Conservation (phyloP, 2,888 invertebrate genomes). For the Lycophotia porphyrea region DNA sequence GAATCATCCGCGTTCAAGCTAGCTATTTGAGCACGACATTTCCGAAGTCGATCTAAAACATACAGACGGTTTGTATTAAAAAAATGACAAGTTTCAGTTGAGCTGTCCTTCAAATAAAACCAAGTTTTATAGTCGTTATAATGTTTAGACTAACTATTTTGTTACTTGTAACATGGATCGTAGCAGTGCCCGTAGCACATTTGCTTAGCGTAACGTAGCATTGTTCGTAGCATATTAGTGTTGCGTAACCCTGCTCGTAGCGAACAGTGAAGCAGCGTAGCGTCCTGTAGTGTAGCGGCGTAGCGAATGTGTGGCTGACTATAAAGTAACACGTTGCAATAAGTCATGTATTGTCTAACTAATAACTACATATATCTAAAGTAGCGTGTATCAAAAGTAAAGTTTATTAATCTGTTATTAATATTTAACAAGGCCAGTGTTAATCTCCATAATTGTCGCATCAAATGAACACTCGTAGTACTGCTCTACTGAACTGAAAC, state of each 20-base stretch:
- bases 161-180: conserved; percentile 6
- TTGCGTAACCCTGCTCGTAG: background rate
- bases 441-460: conserved; percentile 5
- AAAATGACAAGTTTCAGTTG: conserved; percentile 3
- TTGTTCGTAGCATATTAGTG: background rate
- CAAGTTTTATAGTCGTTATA: background rate
- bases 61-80: background rate
- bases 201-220: conserved; percentile 1
- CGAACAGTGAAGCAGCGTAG: conserved; percentile 4
- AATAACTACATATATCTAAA: background rate
- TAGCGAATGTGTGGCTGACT: background rate
- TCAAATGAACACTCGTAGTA: conserved; percentile 8
- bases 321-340: background rate
- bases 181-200: background rate
- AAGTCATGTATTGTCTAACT: background rate
- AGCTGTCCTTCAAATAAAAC: conserved; percentile 11
- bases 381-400: background rate
- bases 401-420: background rate
- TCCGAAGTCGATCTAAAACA: conserved; percentile 2
- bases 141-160: background rate
- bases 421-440: background rate
- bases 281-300: background rate
- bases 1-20: conserved; percentile 43
- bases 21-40: conserved; percentile 28
- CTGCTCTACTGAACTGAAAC: conserved; percentile 39